Conservation (phyloP, 2,797 vertebrate species). For the Myripristis jacobus region DNA sequence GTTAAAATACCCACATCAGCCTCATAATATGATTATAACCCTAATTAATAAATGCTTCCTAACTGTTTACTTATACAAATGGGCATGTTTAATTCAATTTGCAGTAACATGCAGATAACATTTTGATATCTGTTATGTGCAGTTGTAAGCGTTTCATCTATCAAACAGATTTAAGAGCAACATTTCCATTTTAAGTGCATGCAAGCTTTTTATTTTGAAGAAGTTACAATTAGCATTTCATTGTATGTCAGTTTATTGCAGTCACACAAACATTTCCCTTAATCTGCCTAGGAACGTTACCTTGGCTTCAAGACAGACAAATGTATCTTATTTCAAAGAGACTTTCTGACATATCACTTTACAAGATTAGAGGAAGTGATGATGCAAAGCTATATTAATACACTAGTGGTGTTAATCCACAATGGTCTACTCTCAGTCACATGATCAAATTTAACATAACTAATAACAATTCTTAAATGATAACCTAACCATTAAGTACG, state of each 20-base stretch:
- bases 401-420: not conserved
- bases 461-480: not conserved
- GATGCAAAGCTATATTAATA: not conserved
- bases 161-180: no score
- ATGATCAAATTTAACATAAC: not conserved
- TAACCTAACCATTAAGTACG: not conserved
- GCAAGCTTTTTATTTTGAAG: not conserved
- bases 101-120: not conserved
- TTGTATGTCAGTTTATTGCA: not conserved
- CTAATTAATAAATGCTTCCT: not conserved
- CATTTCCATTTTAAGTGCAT: not conserved
- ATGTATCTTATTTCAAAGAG: not conserved
- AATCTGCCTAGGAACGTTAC: not conserved
- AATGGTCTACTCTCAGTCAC: slow-evolving; percentile 1
- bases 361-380: not conserved
- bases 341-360: not conserved
- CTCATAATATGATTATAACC: not conserved
- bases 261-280: not conserved
- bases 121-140: not conserved
- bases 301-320: not conserved
- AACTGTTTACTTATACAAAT: not conserved
- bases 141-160: no score
- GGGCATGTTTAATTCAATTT: not conserved
- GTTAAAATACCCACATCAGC: not conserved
- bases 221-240: not conserved